Conservation (phyloP, 2,113 vertebrate genomes). For the Aix galericulata region DNA sequence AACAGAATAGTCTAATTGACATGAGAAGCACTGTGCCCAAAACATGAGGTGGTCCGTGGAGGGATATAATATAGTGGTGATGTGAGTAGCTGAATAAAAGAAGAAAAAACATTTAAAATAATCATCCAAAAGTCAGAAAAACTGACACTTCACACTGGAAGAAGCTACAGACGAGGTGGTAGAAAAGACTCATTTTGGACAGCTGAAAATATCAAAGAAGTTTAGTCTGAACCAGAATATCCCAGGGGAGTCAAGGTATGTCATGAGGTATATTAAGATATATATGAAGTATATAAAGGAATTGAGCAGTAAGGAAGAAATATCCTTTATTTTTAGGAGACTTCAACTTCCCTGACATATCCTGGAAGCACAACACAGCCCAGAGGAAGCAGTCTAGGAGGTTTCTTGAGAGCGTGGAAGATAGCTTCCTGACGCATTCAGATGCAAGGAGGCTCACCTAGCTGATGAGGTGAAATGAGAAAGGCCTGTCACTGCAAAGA, state of each 20-base stretch:
- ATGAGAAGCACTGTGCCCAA: neutral
- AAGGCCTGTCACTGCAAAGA: neutral
- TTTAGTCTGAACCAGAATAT: neutral
- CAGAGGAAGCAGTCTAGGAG: too few relatives aligned
- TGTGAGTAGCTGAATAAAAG: neutral
- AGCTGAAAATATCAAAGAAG: neutral
- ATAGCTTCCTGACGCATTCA: too few relatives aligned
- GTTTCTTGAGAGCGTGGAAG: too few relatives aligned
- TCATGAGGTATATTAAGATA: neutral
- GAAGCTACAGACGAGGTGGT: neutral
- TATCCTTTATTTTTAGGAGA: neutral
- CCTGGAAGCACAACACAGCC: too few relatives aligned
- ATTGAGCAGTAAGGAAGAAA: neutral
- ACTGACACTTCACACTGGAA: neutral
- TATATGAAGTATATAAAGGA: neutral
- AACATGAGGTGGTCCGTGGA: neutral
- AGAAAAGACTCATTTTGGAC: neutral
- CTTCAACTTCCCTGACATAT: too few relatives aligned
- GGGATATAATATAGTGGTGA: neutral
- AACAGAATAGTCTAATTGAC: neutral
- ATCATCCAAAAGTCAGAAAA: neutral
- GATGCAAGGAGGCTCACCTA: neutral
- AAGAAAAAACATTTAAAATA: neutral
- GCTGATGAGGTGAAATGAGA: neutral
- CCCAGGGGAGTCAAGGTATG: neutral